phyloP scores from a whole-genome alignment of 2,797 vertebrate genomes.

The Tympanoctomys barrerae region DNA sequence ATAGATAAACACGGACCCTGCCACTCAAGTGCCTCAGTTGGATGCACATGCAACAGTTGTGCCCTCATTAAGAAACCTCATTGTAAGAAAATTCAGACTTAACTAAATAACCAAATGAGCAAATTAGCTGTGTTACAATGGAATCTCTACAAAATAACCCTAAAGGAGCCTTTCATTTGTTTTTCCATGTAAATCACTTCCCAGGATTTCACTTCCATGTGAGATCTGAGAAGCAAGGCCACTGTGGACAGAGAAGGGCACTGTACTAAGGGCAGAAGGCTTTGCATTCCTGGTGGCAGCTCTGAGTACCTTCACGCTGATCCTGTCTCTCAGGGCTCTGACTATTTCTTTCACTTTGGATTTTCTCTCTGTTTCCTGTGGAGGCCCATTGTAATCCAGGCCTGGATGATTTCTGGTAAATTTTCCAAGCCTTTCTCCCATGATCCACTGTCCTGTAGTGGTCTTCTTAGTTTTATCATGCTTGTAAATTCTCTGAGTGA shows the following conservation, averaged over 20 bases:
- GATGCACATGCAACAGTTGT: not conserved
- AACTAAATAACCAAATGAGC: conserved; percentile 22
- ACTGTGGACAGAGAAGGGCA: not conserved
- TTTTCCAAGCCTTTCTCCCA: not conserved
- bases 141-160: not conserved
- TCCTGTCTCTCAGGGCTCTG: not conserved
- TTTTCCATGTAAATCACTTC: conserved; percentile 25
- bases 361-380: not conserved
- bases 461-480: not conserved
- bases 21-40: not conserved
- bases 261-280: not conserved
- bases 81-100: conserved; percentile 38
- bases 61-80: conserved; percentile 8
- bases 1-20: conserved; percentile 30
- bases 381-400: not conserved
- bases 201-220: not conserved
- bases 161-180: conserved; percentile 22
- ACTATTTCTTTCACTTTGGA: not conserved
- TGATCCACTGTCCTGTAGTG: not conserved
- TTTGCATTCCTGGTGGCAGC: not conserved
- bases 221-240: not conserved
- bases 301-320: not conserved
- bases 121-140: conserved; percentile 22
- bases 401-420: not conserved
- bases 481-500: not conserved